These are phyloP conservation scores for Xylota segnis DNA, from an alignment of 2,888 invertebrate species.

Conservation along the genomic window DNA sequence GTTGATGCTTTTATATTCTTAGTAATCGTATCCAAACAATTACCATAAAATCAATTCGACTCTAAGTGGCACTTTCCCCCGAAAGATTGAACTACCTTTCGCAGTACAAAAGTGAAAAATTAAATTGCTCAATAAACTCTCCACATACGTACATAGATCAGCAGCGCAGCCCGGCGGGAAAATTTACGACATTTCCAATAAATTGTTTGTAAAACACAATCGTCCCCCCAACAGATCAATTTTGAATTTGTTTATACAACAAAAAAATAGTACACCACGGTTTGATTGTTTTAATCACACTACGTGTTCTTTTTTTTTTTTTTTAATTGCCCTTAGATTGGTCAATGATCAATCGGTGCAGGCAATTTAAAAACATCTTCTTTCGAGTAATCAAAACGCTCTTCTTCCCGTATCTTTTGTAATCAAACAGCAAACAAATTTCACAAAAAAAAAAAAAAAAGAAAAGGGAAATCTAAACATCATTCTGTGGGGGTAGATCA, in stretches of 20 bases:
- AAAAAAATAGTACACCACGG: constrained; percentile 46
- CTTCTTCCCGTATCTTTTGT: constrained; percentile 5
- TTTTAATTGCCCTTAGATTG: constrained; percentile 65
- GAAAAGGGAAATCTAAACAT: constrained; percentile 63
- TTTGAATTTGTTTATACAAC: constrained; percentile 47
- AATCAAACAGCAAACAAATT: constrained; percentile 36
- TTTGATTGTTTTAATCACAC: constrained; percentile 61
- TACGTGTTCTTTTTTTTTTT: no score
- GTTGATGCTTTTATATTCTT: constrained; percentile 40
- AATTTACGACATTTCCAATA: constrained; percentile 40
- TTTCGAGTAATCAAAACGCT: constrained; percentile 17
- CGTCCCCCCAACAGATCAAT: constrained; percentile 3
- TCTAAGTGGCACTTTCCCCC: constrained; percentile 36
- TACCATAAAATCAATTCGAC: constrained; percentile 28
- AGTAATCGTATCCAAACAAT: constrained; percentile 39
- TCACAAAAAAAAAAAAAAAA: constrained; percentile 13
- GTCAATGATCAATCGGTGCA: constrained; percentile 68
- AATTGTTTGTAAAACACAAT: constrained; percentile 5
- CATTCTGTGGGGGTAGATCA: constrained; percentile 67
- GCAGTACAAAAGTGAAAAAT: constrained; percentile 31
- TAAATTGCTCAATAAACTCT: constrained; percentile 50
- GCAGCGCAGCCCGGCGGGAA: neutral
- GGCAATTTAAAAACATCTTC: constrained; percentile 36
- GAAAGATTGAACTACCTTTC: constrained; percentile 21
- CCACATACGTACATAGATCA: constrained; percentile 45